Percentiles rank a stretch among this genome's conserved stretches.
phyloP scores from a whole-genome alignment of 2,797 vertebrate species.

The Smutsia gigantea region DNA sequence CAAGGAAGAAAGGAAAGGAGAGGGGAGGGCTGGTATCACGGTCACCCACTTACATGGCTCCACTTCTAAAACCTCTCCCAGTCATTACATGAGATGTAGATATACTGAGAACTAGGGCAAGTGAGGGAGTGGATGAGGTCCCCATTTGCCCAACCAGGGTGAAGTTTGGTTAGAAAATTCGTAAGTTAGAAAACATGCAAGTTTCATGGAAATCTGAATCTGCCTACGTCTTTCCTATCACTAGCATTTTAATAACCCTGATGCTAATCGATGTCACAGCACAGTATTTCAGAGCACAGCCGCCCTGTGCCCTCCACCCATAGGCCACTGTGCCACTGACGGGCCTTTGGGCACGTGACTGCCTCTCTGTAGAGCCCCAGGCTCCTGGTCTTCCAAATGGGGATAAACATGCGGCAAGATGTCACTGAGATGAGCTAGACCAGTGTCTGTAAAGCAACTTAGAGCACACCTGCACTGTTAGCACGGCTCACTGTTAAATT shows the following conservation, averaged over 20 bases:
- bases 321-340: neutral
- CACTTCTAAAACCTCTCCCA: neutral
- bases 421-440: neutral
- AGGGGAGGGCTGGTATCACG: neutral
- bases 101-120: neutral
- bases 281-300: neutral
- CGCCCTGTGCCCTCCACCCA: neutral
- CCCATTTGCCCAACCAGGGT: neutral
- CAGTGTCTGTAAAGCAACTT: neutral
- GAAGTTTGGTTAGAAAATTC: constrained; percentile 4
- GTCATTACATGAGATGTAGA: too few species aligned
- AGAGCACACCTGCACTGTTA: too few species aligned
- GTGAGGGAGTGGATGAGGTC: neutral
- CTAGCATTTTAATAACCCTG: neutral
- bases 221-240: neutral
- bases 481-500: neutral
- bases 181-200: neutral
- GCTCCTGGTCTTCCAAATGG: neutral
- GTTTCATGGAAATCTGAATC: neutral
- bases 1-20: neutral
- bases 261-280: neutral
- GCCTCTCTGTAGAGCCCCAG: neutral
- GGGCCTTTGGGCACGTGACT: neutral
- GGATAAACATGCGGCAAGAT: neutral
- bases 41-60: neutral